These are phyloP conservation scores for Popillia japonica DNA, from an alignment of 1,140 invertebrate species.

Conservation along the genomic window DNA sequence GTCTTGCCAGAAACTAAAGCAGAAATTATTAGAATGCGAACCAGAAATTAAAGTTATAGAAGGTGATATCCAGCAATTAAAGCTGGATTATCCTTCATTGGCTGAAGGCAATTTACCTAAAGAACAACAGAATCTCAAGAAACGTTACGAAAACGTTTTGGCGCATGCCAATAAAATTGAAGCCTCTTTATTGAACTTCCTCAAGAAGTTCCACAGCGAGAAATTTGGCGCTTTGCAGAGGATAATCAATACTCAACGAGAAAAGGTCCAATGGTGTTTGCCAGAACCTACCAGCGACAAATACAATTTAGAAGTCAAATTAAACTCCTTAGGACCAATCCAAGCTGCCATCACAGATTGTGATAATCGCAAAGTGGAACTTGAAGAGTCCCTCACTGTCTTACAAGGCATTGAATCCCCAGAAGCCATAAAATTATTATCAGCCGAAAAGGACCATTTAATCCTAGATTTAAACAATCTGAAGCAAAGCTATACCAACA, in stretches of 20 bases:
- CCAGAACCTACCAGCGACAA: slow-evolving; percentile 87
- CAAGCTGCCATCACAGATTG: slow-evolving; percentile 76
- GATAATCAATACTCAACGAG: slow-evolving; percentile 79
- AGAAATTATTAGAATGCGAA: slow-evolving; percentile 71
- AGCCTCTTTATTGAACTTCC: slow-evolving; percentile 78
- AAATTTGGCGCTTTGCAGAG: slow-evolving; percentile 83
- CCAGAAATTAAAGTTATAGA: slow-evolving; percentile 74
- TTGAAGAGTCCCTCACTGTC: slow-evolving; percentile 72
- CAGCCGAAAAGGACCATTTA: slow-evolving; percentile 70
- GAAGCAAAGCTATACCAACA: slow-evolving; percentile 71
- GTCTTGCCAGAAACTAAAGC: slow-evolving; percentile 75
- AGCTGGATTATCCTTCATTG: slow-evolving; percentile 80
- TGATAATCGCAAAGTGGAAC: slow-evolving; percentile 69
- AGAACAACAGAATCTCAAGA: slow-evolving; percentile 79
- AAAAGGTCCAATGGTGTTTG: slow-evolving; percentile 92
- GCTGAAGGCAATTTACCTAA: slow-evolving; percentile 79
- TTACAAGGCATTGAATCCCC: slow-evolving; percentile 73
- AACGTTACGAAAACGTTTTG: slow-evolving; percentile 77
- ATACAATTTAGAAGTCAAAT: slow-evolving; percentile 93
- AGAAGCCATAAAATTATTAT: slow-evolving; percentile 70
- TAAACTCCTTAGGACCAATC: slow-evolving; percentile 81
- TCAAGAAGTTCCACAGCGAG: slow-evolving; percentile 89
- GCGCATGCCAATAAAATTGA: slow-evolving; percentile 82
- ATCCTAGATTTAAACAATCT: slow-evolving; percentile 74
- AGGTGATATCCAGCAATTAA: slow-evolving; percentile 74